Conservation (phyloP, 92 coral and sea anemone genomes). For the Phenganax marumi region DNA sequence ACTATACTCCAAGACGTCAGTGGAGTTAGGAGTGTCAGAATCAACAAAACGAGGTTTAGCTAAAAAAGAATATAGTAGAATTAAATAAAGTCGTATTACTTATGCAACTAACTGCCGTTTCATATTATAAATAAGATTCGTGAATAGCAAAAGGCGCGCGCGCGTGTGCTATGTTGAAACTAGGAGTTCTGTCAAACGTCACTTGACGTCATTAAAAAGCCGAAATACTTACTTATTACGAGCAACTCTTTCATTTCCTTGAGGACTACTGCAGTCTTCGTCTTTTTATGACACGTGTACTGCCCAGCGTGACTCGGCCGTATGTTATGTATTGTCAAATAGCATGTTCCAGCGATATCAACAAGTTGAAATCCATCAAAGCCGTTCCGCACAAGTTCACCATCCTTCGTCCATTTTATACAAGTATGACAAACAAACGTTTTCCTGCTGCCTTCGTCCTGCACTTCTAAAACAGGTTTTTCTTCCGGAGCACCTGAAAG, state of each 20-base stretch:
- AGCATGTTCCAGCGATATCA: constrained; percentile 4
- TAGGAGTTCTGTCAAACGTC: background rate
- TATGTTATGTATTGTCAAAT: constrained; percentile 21
- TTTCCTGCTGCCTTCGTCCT: constrained; percentile 2
- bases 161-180: background rate
- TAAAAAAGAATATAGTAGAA: background rate
- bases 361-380: background rate
- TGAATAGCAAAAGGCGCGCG: background rate
- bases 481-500: constrained; percentile 22
- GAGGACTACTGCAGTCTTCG: constrained; percentile 67
- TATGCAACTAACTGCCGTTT: background rate
- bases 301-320: constrained; percentile 70
- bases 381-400: constrained; percentile 12
- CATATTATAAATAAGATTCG: background rate
- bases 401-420: constrained; percentile 69
- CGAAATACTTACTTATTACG: constrained; percentile 69
- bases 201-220: background rate
- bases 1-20: constrained; percentile 65
- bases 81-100: background rate
- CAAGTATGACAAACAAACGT: background rate
- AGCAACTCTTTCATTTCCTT: constrained; percentile 59
- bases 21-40: constrained; percentile 61
- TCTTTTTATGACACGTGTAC: constrained; percentile 74
- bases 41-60: constrained; percentile 68
- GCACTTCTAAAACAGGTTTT: background rate